These are phyloP conservation scores for Argyresthia goedartella DNA, from an alignment of 2,888 invertebrate genomes.

Conservation along the genomic window DNA sequence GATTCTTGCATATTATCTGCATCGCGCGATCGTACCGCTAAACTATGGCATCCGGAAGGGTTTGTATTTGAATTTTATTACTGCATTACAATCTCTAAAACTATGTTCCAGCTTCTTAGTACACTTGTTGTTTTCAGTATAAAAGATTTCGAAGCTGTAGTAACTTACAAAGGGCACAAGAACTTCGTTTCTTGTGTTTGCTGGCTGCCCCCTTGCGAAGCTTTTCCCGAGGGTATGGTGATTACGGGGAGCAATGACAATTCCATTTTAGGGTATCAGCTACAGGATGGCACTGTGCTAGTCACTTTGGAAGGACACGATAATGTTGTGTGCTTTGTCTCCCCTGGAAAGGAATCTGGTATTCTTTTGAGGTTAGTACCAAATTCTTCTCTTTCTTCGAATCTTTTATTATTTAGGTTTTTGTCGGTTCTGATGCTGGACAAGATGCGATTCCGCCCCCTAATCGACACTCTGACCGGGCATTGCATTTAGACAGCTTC, in stretches of 20 bases:
- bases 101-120: no score
- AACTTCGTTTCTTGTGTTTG: slow-evolving; percentile 90
- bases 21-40: slow-evolving; percentile 89
- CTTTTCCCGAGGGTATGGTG: slow-evolving; percentile 82
- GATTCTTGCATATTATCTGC: slow-evolving; percentile 86
- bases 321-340: slow-evolving; percentile 75
- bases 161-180: slow-evolving; percentile 82
- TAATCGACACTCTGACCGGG: no score
- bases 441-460: no score
- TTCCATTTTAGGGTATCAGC: slow-evolving; percentile 82
- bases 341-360: slow-evolving; percentile 46
- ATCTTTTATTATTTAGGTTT: no score
- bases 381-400: no score
- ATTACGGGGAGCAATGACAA: slow-evolving; percentile 93
- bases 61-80: slow-evolving; percentile 23
- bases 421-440: no score
- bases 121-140: slow-evolving; percentile 40
- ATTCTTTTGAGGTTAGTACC: slow-evolving; percentile 49
- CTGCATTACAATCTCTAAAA: neutral
- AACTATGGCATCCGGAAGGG: slow-evolving; percentile 87
- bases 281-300: slow-evolving; percentile 77
- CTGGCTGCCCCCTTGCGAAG: slow-evolving; percentile 77
- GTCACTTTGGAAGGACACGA: slow-evolving; percentile 82
- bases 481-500: no score
- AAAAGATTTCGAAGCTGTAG: slow-evolving; percentile 73